Percentiles rank a stretch among this genome's conserved stretches.
These are phyloP conservation scores for Eriosoma lanigerum DNA, from an alignment of 1,140 invertebrate species.

Conservation along the genomic window DNA sequence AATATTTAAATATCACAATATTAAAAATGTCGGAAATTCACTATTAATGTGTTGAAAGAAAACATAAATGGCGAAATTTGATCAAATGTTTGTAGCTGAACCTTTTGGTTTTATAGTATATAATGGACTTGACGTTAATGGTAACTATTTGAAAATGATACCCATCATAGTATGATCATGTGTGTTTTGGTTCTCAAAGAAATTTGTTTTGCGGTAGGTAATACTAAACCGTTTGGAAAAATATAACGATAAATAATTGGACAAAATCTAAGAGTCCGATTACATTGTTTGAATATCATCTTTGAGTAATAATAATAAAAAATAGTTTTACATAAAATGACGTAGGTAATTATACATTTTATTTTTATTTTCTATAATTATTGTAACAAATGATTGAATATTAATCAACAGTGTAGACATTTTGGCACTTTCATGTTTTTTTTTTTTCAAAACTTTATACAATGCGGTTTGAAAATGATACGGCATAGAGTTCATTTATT, in stretches of 20 bases:
- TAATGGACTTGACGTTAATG: neutral
- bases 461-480: too few relatives aligned
- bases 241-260: neutral
- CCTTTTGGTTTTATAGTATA: neutral
- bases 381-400: neutral
- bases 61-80: neutral
- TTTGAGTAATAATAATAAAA: neutral
- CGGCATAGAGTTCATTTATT: too few relatives aligned
- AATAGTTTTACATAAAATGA: neutral
- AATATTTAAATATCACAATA: too few relatives aligned
- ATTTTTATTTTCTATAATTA: neutral
- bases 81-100: neutral
- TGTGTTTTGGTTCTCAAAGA: neutral
- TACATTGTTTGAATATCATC: neutral
- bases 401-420: neutral
- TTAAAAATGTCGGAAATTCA: too few relatives aligned
- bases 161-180: neutral
- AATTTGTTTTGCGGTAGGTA: neutral
- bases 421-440: conserved; percentile 5
- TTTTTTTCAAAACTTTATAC: too few relatives aligned
- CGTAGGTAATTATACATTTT: neutral
- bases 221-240: conserved; percentile 16
- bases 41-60: too few relatives aligned
- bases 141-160: too few relatives aligned
- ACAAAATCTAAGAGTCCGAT: neutral